Conservation (phyloP, 2,888 invertebrate species). For the Caenorhabditis auriculariae region DNA sequence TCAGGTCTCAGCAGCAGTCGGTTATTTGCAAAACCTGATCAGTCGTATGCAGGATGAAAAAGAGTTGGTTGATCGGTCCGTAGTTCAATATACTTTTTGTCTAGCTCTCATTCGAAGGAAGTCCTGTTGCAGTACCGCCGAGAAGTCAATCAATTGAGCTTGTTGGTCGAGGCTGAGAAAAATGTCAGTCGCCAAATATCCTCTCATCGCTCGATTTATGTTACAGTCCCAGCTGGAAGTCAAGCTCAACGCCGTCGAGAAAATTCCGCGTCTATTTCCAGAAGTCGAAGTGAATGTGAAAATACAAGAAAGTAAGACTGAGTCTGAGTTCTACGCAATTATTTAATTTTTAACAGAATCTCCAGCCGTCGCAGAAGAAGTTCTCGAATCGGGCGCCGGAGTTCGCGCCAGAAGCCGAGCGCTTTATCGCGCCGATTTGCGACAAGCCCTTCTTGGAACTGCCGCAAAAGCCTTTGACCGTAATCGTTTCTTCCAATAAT, state of each 20-base stretch:
- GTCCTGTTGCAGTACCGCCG: slow-evolving; percentile 44
- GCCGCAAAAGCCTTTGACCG: too few species aligned
- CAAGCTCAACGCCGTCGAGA: slow-evolving; percentile 21
- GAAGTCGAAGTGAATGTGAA: slow-evolving; percentile 12
- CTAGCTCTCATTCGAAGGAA: slow-evolving; percentile 30
- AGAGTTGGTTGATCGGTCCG: slow-evolving; percentile 11
- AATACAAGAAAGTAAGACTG: slow-evolving; percentile 11
- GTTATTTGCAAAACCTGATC: slow-evolving; percentile 26
- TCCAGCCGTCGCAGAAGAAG: background rate
- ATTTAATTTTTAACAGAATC: background rate
- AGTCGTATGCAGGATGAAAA: slow-evolving; percentile 23
- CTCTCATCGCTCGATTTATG: background rate
- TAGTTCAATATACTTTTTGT: background rate
- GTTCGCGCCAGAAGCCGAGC: slow-evolving; percentile 31
- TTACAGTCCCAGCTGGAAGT: slow-evolving; percentile 14
- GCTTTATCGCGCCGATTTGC: slow-evolving; percentile 47
- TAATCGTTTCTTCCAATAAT: too few species aligned
- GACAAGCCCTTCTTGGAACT: slow-evolving; percentile 44
- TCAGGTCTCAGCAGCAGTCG: slow-evolving; percentile 23
- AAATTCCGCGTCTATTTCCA: slow-evolving; percentile 21
- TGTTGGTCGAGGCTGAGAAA: slow-evolving; percentile 43
- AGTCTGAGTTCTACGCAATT: background rate
- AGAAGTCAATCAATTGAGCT: slow-evolving; percentile 39
- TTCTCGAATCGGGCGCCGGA: slow-evolving; percentile 29
- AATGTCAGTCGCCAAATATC: slow-evolving; percentile 30